A percentile compares a stretch with the other conserved stretches of the same genome.
phyloP scores from a whole-genome alignment of 2,888 invertebrate species.

The Polia nebulosa region DNA sequence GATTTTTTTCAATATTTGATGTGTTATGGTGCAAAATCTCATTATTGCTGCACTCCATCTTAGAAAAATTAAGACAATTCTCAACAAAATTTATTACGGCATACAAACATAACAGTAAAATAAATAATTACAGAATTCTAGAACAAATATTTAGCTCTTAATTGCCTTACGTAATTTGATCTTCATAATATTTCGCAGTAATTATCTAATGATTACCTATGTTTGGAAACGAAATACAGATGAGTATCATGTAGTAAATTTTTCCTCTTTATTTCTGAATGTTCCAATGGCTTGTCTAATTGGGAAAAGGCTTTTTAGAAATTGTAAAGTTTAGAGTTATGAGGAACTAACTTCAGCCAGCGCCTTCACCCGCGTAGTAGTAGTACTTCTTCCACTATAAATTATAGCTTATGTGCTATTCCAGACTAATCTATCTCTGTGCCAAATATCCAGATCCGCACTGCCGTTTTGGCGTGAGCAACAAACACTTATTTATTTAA shows the following conservation, averaged over 20 bases:
- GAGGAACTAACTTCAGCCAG: too few relatives aligned
- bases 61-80: slow-evolving; percentile 10
- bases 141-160: slow-evolving; percentile 40
- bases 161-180: slow-evolving; percentile 45
- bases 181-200: slow-evolving; percentile 21
- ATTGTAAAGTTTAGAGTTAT: too few relatives aligned
- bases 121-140: slow-evolving; percentile 34
- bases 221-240: slow-evolving; percentile 8
- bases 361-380: too few relatives aligned
- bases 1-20: too few relatives aligned
- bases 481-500: too few relatives aligned
- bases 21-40: background rate
- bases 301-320: too few relatives aligned
- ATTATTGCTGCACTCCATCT: background rate
- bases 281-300: too few relatives aligned
- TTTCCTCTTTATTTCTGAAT: slow-evolving; percentile 3
- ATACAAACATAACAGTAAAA: slow-evolving; percentile 16
- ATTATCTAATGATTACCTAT: slow-evolving; percentile 24
- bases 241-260: background rate
- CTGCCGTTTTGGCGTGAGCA: too few relatives aligned
- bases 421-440: too few relatives aligned
- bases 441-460: too few relatives aligned
- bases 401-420: too few relatives aligned
- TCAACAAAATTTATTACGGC: slow-evolving; percentile 3
- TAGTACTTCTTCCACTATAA: too few relatives aligned